Conservation (phyloP, 2,888 invertebrate species). For the Spodoptera exigua region DNA sequence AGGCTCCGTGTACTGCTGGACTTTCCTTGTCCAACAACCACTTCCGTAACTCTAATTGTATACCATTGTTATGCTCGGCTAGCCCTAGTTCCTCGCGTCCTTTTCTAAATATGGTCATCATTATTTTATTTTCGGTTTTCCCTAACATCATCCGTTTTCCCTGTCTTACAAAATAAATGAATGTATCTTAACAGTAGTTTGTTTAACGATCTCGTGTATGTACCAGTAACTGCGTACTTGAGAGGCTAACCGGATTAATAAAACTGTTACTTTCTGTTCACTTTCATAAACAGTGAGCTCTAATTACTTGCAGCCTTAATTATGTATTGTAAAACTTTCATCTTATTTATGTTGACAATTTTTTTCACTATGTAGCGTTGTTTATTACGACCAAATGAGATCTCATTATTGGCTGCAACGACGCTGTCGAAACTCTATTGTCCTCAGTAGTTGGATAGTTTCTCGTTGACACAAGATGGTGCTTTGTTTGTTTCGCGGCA, state of each 20-base stretch:
- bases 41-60: conserved; percentile 71
- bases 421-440: conserved; percentile 35
- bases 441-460: conserved; percentile 21
- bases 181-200: conserved; percentile 8
- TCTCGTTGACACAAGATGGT: conserved; percentile 38
- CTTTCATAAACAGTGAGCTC: conserved; percentile 38
- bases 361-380: conserved; percentile 6
- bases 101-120: conserved; percentile 60
- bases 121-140: conserved; percentile 45
- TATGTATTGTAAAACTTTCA: conserved; percentile 27
- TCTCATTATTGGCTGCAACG: conserved; percentile 27
- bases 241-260: conserved; percentile 20
- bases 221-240: neutral
- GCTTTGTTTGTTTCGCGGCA: conserved; percentile 34
- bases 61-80: conserved; percentile 68
- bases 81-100: conserved; percentile 61
- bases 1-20: conserved; percentile 66
- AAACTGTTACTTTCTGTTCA: conserved; percentile 27
- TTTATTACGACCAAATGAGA: conserved; percentile 3
- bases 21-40: conserved; percentile 75
- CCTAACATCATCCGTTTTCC: conserved; percentile 18
- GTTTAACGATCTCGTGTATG: conserved; percentile 7
- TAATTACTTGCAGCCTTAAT: conserved; percentile 27
- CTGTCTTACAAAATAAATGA: conserved; percentile 12
- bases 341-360: conserved; percentile 21